Percentiles rank a stretch among this genome's conserved stretches.
phyloP scores from a whole-genome alignment of 2,888 invertebrate genomes.

The Ichneumoninae sp. region DNA sequence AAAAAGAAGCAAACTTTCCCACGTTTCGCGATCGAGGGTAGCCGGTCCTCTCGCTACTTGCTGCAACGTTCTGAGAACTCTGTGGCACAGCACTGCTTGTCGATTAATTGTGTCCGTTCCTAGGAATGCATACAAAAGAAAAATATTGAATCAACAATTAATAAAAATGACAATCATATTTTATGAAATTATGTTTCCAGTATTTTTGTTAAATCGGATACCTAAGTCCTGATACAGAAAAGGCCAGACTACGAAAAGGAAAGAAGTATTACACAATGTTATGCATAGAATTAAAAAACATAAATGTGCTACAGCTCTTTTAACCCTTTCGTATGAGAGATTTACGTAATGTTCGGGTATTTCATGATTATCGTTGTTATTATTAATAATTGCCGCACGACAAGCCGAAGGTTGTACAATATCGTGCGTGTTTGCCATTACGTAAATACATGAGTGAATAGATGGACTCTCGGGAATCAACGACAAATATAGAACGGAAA shows the following conservation, averaged over 20 bases:
- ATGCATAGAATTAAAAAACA: neutral
- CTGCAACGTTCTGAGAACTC: conserved; percentile 94
- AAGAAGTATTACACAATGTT: conserved; percentile 54
- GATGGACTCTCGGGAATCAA: neutral
- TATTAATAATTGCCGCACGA: neutral
- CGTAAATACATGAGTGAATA: neutral
- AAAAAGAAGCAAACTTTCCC: conserved; percentile 95
- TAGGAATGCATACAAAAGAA: conserved; percentile 77
- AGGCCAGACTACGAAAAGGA: conserved; percentile 92
- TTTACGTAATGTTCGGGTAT: neutral
- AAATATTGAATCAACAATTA: conserved; percentile 37
- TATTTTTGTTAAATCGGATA: conserved; percentile 83
- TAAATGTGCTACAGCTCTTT: neutral
- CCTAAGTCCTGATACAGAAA: conserved; percentile 95
- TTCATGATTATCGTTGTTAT: neutral
- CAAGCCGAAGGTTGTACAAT: too few relatives aligned
- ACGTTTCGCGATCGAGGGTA: conserved; percentile 93
- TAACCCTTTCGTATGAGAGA: neutral
- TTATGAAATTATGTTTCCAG: conserved; percentile 45
- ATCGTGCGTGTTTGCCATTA: neutral
- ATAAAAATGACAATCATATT: conserved; percentile 25
- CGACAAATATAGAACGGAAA: neutral
- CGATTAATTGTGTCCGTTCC: conserved; percentile 95
- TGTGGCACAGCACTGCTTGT: conserved; percentile 96
- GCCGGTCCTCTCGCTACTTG: conserved; percentile 91